phyloP scores from a whole-genome alignment of 2,888 invertebrate genomes.

The Caenorhabditis sulstoni region DNA sequence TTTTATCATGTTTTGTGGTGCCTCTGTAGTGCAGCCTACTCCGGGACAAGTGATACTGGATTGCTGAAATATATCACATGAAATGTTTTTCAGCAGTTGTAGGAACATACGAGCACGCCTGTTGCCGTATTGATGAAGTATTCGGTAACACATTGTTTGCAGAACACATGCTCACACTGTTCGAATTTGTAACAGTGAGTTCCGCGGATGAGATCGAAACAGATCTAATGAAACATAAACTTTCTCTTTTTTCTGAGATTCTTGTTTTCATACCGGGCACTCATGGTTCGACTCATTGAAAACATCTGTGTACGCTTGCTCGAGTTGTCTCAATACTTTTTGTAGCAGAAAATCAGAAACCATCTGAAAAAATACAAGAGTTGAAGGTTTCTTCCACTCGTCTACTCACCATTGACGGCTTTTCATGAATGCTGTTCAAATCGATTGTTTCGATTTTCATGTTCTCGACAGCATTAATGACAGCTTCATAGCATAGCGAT shows the following conservation, averaged over 20 bases:
- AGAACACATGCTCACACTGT: constrained; percentile 84
- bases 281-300: not conserved
- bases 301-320: not conserved
- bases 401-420: too few relatives aligned
- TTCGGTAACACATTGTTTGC: constrained; percentile 83
- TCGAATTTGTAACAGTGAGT: constrained; percentile 83
- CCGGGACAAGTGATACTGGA: constrained; percentile 28
- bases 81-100: not conserved
- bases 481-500: constrained; percentile 28
- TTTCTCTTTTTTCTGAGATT: not conserved
- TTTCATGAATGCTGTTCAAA: not conserved
- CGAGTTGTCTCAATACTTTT: not conserved
- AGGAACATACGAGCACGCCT: constrained; percentile 12
- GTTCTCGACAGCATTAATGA: constrained; percentile 11
- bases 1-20: constrained; percentile 18
- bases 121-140: constrained; percentile 81
- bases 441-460: not conserved
- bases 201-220: constrained; percentile 83
- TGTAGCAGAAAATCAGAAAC: not conserved
- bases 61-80: constrained; percentile 31
- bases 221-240: constrained; percentile 82
- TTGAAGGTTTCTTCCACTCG: too few relatives aligned
- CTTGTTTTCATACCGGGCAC: constrained; percentile 22
- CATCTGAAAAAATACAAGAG: too few relatives aligned
- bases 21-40: constrained; percentile 12